phyloP scores from a whole-genome alignment of 2,888 invertebrate species.

The Drosophila hawaiiensis region DNA sequence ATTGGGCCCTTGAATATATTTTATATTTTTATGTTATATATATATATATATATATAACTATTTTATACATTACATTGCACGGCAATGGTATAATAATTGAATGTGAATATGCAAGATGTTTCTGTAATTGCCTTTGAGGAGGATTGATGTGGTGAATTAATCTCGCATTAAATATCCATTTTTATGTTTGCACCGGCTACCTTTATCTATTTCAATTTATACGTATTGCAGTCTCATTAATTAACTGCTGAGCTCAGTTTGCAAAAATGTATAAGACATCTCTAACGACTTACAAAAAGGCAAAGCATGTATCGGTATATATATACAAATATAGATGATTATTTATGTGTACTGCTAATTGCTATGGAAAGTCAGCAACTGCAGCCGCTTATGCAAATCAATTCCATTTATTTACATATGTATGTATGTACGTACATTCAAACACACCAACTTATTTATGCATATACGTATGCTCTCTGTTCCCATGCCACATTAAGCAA shows the following conservation, averaged over 20 bases:
- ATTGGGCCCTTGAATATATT: not conserved
- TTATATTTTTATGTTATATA: not conserved
- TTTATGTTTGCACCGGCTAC: slow-evolving; percentile 30
- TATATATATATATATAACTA: not conserved
- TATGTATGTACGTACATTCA: not conserved
- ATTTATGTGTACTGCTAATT: slow-evolving; percentile 61
- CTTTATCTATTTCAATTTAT: slow-evolving; percentile 36
- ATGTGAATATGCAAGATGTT: not conserved
- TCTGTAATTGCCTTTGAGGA: not conserved
- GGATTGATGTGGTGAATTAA: slow-evolving; percentile 31
- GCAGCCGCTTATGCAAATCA: slow-evolving; percentile 48
- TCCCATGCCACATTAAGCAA: slow-evolving; percentile 7
- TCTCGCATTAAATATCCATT: slow-evolving; percentile 28
- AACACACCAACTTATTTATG: not conserved
- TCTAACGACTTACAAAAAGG: not conserved
- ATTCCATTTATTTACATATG: not conserved
- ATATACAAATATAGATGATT: slow-evolving; percentile 15
- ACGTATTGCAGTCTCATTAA: slow-evolving; percentile 53
- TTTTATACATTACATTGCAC: not conserved
- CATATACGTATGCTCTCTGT: slow-evolving; percentile 3
- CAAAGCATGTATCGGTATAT: not conserved
- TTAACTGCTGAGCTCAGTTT: slow-evolving; percentile 28
- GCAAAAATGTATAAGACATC: slow-evolving; percentile 6
- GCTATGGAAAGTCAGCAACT: slow-evolving; percentile 35
- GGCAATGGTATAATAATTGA: not conserved